Conservation (phyloP, 2,113 vertebrate species). For the Eulacestoma nigropectus region DNA sequence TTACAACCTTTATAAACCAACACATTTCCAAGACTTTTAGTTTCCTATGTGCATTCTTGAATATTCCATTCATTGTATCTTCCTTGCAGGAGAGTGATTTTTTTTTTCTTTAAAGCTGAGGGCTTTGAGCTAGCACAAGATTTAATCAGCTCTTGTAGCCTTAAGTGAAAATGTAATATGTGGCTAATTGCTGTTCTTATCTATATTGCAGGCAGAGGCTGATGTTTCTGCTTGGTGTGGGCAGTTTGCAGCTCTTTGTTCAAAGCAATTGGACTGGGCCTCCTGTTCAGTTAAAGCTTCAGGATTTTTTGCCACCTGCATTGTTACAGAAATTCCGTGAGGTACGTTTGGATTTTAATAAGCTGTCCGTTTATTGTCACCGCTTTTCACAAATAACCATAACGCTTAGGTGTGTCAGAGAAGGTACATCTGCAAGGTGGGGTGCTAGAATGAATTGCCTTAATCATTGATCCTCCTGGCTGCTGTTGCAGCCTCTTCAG, state of each 20-base stretch:
- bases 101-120: neutral
- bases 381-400: neutral
- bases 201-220: slow-evolving; percentile 75
- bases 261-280: slow-evolving; percentile 98
- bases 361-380: neutral
- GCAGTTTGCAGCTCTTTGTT: slow-evolving; percentile 88
- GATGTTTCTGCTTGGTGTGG: slow-evolving; percentile 82
- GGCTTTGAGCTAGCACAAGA: neutral
- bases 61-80: neutral
- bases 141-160: neutral
- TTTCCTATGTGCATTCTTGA: neutral
- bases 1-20: neutral
- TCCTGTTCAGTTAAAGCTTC: slow-evolving; percentile 69
- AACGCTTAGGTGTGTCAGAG: neutral
- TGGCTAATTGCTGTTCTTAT: slow-evolving; percentile 11
- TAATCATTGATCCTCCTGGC: neutral
- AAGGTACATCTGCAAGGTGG: neutral
- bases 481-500: neutral
- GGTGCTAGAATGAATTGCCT: neutral
- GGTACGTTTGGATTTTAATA: slow-evolving; percentile 71
- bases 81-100: neutral
- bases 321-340: slow-evolving; percentile 73
- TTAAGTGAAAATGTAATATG: neutral
- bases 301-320: slow-evolving; percentile 79
- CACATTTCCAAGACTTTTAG: neutral